phyloP scores from a whole-genome alignment of 2,113 vertebrate genomes.

The Atherinomorus stipes region DNA sequence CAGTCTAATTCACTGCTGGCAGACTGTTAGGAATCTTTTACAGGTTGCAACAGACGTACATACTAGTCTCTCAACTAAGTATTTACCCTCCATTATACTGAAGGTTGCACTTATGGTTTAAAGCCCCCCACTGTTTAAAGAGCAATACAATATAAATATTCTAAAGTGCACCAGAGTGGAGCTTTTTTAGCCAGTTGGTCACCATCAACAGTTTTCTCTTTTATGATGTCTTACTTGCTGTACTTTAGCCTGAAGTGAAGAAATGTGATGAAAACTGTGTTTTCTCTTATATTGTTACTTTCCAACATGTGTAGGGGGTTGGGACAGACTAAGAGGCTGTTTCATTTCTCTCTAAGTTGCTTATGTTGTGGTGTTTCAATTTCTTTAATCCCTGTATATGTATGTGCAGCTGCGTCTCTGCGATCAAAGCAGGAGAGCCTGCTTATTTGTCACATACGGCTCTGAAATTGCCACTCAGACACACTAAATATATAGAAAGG shows the following conservation, averaged over 20 bases:
- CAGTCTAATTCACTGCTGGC: conserved; percentile 3
- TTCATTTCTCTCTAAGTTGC: conserved; percentile 37
- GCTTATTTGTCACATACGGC: conserved; percentile 30
- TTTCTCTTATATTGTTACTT: no score
- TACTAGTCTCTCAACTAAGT: conserved; percentile 24
- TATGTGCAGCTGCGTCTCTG: conserved; percentile 18
- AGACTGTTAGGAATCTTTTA: conserved; percentile 12
- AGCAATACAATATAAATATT: conserved; percentile 1
- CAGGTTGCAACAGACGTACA: conserved; percentile 3
- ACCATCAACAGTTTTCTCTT: background rate
- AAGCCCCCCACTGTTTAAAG: background rate
- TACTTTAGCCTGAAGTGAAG: no score
- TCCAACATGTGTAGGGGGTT: conserved; percentile 18
- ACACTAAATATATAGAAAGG: conserved; percentile 24
- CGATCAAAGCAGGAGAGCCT: conserved; percentile 32
- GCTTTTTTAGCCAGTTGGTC: background rate
- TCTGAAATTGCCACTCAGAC: conserved; percentile 40
- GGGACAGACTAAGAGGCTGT: conserved; percentile 4
- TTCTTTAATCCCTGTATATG: conserved; percentile 14
- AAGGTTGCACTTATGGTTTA: conserved; percentile 2
- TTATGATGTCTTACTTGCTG: background rate
- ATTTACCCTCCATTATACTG: conserved; percentile 2
- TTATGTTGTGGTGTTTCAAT: conserved; percentile 12
- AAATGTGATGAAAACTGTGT: background rate
- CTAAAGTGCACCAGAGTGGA: background rate